Evolutionary conservation across 1,140 invertebrate species (phyloP).

Genomic region (Meloidogyne exigua): DNA sequence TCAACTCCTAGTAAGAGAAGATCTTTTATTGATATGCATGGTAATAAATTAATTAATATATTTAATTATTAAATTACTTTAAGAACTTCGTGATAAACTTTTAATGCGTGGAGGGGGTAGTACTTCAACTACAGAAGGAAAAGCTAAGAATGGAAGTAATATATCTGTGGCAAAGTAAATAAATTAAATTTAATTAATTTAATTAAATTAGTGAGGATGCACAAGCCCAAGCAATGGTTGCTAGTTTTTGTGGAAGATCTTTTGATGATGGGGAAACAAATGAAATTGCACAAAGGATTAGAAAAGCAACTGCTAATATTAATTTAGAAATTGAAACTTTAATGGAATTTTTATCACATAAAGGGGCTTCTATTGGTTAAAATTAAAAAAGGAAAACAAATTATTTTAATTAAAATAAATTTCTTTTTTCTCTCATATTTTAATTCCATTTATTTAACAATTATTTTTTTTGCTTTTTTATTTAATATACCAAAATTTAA

Average conservation of each 20-base stretch:
- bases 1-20: slow-evolving; percentile 62
- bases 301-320: slow-evolving; percentile 61
- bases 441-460: too few relatives aligned
- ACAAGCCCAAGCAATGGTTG: slow-evolving; percentile 64
- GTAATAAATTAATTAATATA: neutral
- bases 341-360: slow-evolving; percentile 63
- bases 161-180: slow-evolving; percentile 61
- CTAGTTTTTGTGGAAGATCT: slow-evolving; percentile 62
- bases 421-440: neutral
- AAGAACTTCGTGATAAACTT: slow-evolving; percentile 59
- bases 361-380: slow-evolving; percentile 55
- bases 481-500: too few relatives aligned
- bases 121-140: slow-evolving; percentile 45
- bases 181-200: slow-evolving; percentile 1
- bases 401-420: too few relatives aligned
- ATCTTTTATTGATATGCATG: slow-evolving; percentile 61
- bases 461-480: too few relatives aligned
- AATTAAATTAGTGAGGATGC: slow-evolving; percentile 56
- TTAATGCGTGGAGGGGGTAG: slow-evolving; percentile 56
- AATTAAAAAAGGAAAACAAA: neutral
- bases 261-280: slow-evolving; percentile 63
- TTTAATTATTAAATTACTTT: neutral
- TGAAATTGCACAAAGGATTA: slow-evolving; percentile 62
- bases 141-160: slow-evolving; percentile 59
- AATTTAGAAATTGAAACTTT: slow-evolving; percentile 63